Evolutionary conservation across 2,888 invertebrate species (phyloP), one percentile per base, ranked within the genome.

Genomic region (Agriopis marginaria): DNA sequence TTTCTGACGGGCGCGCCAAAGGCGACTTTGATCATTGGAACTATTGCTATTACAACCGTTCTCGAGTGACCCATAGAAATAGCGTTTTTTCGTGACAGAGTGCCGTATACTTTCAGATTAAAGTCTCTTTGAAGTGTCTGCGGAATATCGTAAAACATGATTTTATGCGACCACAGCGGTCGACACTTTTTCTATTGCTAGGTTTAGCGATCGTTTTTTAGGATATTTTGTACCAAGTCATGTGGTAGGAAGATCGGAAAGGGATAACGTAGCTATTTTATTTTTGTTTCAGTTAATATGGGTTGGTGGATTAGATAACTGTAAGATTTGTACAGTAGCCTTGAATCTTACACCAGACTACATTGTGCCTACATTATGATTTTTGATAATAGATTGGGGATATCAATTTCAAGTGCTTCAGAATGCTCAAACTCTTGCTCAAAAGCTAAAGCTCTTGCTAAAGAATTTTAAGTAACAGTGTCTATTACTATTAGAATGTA

Each of bases 61-160:
- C 77, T 75, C 68, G 78, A 75, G 70, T 80, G 79, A 81, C 81
- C 82, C 76, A 76, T 76, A 79, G 76, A 81, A 81, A 78, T 77
- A 58, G 62, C 63, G 53, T 54, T 65, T 66, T 69, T 68, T 45
- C 55, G 60, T 63, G 63, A 66, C 66, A 63, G 45, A 63, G 54
- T 70, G 63, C 67, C 47, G 63, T 75, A 68, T 73, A 70, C 69
- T 77, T 76, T 77, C 71, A 77, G 80, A 79, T 80, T 76, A 63
- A 75, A 77, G 81, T 77, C 78, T 78, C 76, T 81, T 76, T 80
- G 76, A 75, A 74, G 77, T 79, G 75, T 67, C 55, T 66, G 68
- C 65, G 60, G 64, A 67, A 75, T 76, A 72, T 83, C 85, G 82
- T 85, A 85, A 86, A 84, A 83, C 79, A 82, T 81, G 81, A 82